These are phyloP conservation scores for Bombus pyrosoma DNA, from an alignment of 1,140 invertebrate species.

Conservation along the genomic window DNA sequence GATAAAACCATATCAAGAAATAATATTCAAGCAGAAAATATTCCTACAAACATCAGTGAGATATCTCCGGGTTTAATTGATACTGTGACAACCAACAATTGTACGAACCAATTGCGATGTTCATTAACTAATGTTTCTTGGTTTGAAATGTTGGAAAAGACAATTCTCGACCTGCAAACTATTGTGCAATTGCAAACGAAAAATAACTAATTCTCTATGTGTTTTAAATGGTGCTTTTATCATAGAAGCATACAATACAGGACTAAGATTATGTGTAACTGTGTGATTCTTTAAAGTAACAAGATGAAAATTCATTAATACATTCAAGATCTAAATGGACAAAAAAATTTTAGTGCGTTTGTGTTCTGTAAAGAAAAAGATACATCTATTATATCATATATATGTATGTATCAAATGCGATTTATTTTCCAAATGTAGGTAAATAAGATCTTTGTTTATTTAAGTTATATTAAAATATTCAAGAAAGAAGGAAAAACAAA, in stretches of 20 bases:
- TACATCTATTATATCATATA: slow-evolving; percentile 35
- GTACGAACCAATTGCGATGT: slow-evolving; percentile 73
- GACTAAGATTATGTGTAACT: slow-evolving; percentile 53
- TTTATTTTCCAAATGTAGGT: slow-evolving; percentile 62
- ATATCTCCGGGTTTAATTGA: slow-evolving; percentile 49
- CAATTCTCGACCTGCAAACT: slow-evolving; percentile 78
- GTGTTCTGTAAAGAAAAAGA: slow-evolving; percentile 52
- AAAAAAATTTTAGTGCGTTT: slow-evolving; percentile 56
- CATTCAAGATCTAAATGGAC: slow-evolving; percentile 46
- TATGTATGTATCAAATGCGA: slow-evolving; percentile 54
- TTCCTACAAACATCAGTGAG: slow-evolving; percentile 43
- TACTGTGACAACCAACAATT: slow-evolving; percentile 65
- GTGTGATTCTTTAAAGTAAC: slow-evolving; percentile 53
- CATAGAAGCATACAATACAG: slow-evolving; percentile 42
- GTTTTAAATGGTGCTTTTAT: slow-evolving; percentile 49
- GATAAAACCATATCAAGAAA: slow-evolving; percentile 58
- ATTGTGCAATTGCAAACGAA: slow-evolving; percentile 79
- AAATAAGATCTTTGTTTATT: slow-evolving; percentile 52
- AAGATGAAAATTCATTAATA: slow-evolving; percentile 39
- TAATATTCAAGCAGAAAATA: slow-evolving; percentile 62
- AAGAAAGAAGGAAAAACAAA: slow-evolving; percentile 2
- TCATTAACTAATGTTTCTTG: slow-evolving; percentile 77
- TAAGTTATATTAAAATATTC: slow-evolving; percentile 50
- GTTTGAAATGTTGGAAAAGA: slow-evolving; percentile 81
- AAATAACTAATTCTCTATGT: slow-evolving; percentile 68